A percentile compares a stretch with the other conserved stretches of the same genome.
phyloP scores from a whole-genome alignment of 2,797 vertebrate genomes.

The Neoniphon sammara region DNA sequence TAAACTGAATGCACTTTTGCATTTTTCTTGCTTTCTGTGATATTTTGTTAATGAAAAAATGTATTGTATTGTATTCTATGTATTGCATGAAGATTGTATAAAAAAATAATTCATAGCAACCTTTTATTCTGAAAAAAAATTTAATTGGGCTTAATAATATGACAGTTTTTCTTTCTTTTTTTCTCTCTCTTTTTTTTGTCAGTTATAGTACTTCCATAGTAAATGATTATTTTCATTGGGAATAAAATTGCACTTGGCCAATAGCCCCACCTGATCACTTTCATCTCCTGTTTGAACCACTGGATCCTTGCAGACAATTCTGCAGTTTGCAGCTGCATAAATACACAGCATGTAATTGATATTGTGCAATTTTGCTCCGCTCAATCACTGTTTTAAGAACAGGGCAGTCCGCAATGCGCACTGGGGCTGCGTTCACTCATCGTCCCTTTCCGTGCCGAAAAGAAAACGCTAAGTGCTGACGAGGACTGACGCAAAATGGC shows the following conservation, averaged over 20 bases:
- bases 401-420: neutral
- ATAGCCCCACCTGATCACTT: conserved; percentile 62
- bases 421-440: too few species aligned
- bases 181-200: too few species aligned
- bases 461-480: too few species aligned
- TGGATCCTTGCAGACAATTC: conserved; percentile 54
- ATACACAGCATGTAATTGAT: conserved; percentile 24
- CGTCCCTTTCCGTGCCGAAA: too few species aligned
- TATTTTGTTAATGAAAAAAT: conserved; percentile 35
- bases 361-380: neutral
- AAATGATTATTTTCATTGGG: conserved; percentile 59
- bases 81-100: too few species aligned
- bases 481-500: too few species aligned
- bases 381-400: neutral
- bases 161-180: too few species aligned
- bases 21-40: conserved; percentile 6
- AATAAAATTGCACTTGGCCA: conserved; percentile 57
- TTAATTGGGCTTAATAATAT: too few species aligned
- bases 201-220: conserved; percentile 38
- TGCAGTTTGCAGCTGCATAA: conserved; percentile 55
- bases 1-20: conserved; percentile 23
- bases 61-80: too few species aligned
- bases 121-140: too few species aligned
- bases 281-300: conserved; percentile 47
- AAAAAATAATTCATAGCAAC: too few species aligned